These are phyloP conservation scores for Phacellophora camtschatica DNA, from an alignment of 30 jellyfish, hydroid and myxozoan genomes.

Conservation along the genomic window DNA sequence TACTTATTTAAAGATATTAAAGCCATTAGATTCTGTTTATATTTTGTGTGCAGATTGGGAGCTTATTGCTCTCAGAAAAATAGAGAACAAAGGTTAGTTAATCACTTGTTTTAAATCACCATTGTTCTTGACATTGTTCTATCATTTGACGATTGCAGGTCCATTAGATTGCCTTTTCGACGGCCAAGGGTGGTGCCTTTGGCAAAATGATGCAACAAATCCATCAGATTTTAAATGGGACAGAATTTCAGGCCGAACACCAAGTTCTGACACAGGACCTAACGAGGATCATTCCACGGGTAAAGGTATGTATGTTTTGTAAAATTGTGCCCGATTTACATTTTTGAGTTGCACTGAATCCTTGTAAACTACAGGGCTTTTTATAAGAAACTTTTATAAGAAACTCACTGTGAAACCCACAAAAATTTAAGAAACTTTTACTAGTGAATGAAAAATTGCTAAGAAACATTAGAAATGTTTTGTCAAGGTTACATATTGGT, in stretches of 20 bases:
- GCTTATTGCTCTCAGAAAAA: neutral
- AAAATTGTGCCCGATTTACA: neutral
- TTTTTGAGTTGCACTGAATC: neutral
- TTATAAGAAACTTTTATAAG: too few relatives aligned
- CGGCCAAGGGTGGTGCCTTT: slow-evolving; percentile 79
- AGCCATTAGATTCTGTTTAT: too few relatives aligned
- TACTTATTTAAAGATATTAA: too few relatives aligned
- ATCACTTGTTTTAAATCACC: too few relatives aligned
- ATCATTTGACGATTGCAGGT: slow-evolving; percentile 35
- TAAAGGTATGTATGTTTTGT: slow-evolving; percentile 6
- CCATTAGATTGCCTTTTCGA: slow-evolving; percentile 78
- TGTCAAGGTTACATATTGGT: too few relatives aligned
- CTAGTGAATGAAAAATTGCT: too few relatives aligned
- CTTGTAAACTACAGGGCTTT: neutral
- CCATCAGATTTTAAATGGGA: slow-evolving; percentile 45
- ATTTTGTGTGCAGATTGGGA: too few relatives aligned
- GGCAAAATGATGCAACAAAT: slow-evolving; percentile 56
- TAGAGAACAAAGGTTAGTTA: too few relatives aligned
- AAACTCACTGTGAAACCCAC: too few relatives aligned
- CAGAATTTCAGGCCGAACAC: slow-evolving; percentile 58
- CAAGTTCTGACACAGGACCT: slow-evolving; percentile 77
- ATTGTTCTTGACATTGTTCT: too few relatives aligned
- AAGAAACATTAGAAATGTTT: too few relatives aligned
- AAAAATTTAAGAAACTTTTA: too few relatives aligned
- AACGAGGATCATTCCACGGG: slow-evolving; percentile 77